Evolutionary conservation across 1,140 invertebrate genomes (phyloP).

Genomic region (Sycophila sp.): DNA sequence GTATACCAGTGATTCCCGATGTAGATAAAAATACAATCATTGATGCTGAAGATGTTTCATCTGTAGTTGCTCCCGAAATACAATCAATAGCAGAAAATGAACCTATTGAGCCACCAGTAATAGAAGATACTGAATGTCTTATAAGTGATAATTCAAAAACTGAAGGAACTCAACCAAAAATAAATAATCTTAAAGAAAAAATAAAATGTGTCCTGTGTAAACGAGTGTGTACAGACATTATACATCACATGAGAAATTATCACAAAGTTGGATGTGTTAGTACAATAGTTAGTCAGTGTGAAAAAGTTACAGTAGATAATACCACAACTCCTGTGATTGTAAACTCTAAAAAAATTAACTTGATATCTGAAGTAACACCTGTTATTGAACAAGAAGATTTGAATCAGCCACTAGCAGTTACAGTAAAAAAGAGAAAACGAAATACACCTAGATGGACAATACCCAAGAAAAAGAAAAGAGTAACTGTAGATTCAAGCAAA

Average conservation of each 20-base stretch:
- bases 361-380: not conserved
- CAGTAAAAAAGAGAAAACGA: slow-evolving; percentile 33
- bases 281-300: slow-evolving; percentile 38
- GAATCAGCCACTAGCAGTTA: slow-evolving; percentile 8
- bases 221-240: slow-evolving; percentile 46
- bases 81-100: not conserved
- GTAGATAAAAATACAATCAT: not conserved
- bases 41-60: not conserved
- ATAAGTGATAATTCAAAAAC: slow-evolving; percentile 4
- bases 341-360: not conserved
- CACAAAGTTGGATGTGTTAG: slow-evolving; percentile 54
- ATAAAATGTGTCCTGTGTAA: slow-evolving; percentile 54
- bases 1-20: not conserved
- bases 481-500: not conserved
- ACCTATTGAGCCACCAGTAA: not conserved
- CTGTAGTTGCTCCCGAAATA: not conserved
- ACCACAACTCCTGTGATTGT: no score
- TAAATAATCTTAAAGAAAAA: slow-evolving; percentile 10
- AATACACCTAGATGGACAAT: slow-evolving; percentile 34
- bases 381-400: slow-evolving; percentile 1
- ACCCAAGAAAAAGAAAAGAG: slow-evolving; percentile 17
- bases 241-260: slow-evolving; percentile 55
- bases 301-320: slow-evolving; percentile 14
- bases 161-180: not conserved
- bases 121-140: not conserved